Base-by-base conservation (phyloP, 1,140 invertebrate species). In the Coelopa frigida region DNA sequence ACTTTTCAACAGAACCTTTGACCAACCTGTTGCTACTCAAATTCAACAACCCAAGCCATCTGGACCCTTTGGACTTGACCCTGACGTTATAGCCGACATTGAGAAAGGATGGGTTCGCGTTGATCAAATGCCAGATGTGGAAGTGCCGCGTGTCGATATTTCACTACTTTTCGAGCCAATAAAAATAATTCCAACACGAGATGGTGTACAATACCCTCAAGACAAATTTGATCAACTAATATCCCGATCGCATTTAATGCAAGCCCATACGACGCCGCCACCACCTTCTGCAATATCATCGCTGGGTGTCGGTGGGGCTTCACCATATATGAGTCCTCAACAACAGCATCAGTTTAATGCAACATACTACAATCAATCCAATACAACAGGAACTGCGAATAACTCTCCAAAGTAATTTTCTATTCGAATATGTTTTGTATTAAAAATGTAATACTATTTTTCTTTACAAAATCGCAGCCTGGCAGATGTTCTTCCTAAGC, bases 51-150 rank as follows among this genome's bases (percentile, higher is more conserved):
- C 64, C 14, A 74, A 73, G 57, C 54, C 76, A 20, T 72, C 73
- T 0, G 84, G 83, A 32, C 82, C 83, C 7, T 87, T 85, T 59
- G 78, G 82, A 11, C 60, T 87, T 15, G 83, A 87, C 56, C 76
- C 80, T 15, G 73, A 80, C 36, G 73, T 85, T 20, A 74, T 87
- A 51, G 73, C 79, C 15, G 74, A 74, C 50, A 74, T 82, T 20
- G 80, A 83, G 56, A 66, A 61, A 32, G 63, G 61, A 43, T 63
- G 67, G 67, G 56, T 58, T 12, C 59, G 56, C 22, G 59, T 51
- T 22, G 68, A 61, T 54, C 61, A 66, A 48, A 61, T 63, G 35
- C 55, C 54, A 17, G 61, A 68, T 22, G 58, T 73, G 42, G 69
- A 73, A 32, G 59, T 73, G 5, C 66, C 70, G 0, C 69, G 64